Base-by-base conservation (phyloP, 1,140 invertebrate genomes). In the Musca domestica region DNA sequence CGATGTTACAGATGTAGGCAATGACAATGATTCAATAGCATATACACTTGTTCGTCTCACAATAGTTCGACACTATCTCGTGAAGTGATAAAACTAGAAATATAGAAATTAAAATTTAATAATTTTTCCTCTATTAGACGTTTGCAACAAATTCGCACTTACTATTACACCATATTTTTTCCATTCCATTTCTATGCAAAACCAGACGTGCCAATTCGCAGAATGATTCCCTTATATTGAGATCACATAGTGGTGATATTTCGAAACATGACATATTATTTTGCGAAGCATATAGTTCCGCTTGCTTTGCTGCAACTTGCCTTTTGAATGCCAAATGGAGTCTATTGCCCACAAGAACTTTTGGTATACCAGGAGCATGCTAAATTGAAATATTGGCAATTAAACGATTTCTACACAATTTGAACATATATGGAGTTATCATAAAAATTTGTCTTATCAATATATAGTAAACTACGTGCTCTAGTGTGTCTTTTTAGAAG, bases 221-320 rank as follows among this genome's bases (percentile, higher is more conserved):
- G 81, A 98, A 97, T 74, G 95, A 96, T 84, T 99, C 96, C 27
- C 92, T 88, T 72, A 99, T 96, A 79, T 98, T 98, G 83, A 97
- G 98, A 84, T 98, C 92, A 83, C 95, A 98, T 15, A 98, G 85
- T 3, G 96, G 95, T 71, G 92, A 95, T 51, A 98, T 95, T 88
- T 98, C 96, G 82, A 98, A 98, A 83, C 98, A 98, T 25, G 95
- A 93, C 96, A 99, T 98, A 74, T 92, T 92, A 84, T 98, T 95
- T 81, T 96, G 96, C 27, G 91, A 88, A 5, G 96, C 96, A 81
- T 98, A 99, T 47, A 89, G 82, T 82, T 98, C 95, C 0, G 96
- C 96, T 77, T 95, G 92, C 15, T 90, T 86, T 77, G 95, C 92
- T 70, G 91, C 89, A 7, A 98, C 95, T 87, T 98, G 95, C 63